Base-by-base conservation (phyloP, 1,140 invertebrate species). In the Brachionus plicatilis region DNA sequence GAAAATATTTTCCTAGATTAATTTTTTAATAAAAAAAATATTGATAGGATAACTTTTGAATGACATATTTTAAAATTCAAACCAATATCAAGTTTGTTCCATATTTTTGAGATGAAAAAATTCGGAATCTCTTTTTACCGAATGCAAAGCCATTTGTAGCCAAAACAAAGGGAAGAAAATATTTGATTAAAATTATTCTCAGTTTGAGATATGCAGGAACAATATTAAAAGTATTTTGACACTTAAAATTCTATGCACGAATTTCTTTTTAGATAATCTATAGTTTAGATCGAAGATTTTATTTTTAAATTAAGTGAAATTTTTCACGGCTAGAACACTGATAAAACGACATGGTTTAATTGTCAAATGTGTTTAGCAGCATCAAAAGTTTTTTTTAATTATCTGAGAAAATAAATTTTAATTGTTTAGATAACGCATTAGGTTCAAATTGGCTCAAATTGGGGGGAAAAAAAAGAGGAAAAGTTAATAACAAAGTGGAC, bases 331-430 rank as follows among this genome's bases (percentile, higher is more conserved):
- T 60, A 7, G 8, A 20, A 20, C 9, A 60, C 17, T 17, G 47
- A 53, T 53, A 53, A 53, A 53, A 17, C 47, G 14, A 53, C 47
- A 53, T 7, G 14, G 47, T n/a, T 5, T 17, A 53, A 53, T 60
- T 60, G 53, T 60, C 53, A 20, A 60, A 60, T 60, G 53, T 60
- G 20, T 60, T 60, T 60, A 60, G 20, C 53, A 60, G 53, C 53
- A 60, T 60, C 53, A 60, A 60, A 60, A 60, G 53, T 60, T 60
- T 60, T 60, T 60, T 60, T 60, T 60, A 60, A 60, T 60, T 60
- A 60, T 60, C 20, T 17, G 53, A 60, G 53, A 60, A 60, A 60
- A 60, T 60, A 60, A 24, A 60, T 60, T 60, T 60, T 60, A 60
- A 60, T 60, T 60, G 53, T 60, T 60, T 60, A 60, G 53, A 60